Evolutionary conservation across 2,888 invertebrate species (phyloP).

Genomic region (Pachycephus smyrnensis): DNA sequence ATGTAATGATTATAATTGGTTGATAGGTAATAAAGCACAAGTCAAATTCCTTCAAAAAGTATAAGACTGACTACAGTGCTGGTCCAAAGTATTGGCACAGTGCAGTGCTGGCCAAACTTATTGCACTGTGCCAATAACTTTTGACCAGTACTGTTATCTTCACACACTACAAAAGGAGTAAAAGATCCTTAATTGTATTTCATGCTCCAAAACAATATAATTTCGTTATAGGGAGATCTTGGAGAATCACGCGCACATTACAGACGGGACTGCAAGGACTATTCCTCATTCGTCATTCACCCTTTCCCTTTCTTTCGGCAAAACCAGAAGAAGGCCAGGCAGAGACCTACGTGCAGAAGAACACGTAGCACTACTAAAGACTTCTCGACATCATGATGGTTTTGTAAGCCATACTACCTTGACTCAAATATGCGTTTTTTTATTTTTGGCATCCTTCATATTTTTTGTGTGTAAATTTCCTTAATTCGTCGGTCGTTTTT

Average conservation of each 20-base stretch:
- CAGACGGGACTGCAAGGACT: neutral
- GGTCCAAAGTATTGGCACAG: too few species aligned
- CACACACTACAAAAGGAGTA: too few species aligned
- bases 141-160: too few species aligned
- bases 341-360: neutral
- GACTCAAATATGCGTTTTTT: neutral
- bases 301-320: neutral
- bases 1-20: too few species aligned
- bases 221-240: too few species aligned
- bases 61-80: too few species aligned
- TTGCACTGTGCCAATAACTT: too few species aligned
- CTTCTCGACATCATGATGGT: neutral
- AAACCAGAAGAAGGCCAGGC: neutral
- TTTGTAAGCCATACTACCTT: neutral
- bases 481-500: neutral
- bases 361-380: neutral
- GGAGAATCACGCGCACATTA: neutral
- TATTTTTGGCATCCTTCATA: neutral
- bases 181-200: too few species aligned
- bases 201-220: too few species aligned
- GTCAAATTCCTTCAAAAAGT: too few species aligned
- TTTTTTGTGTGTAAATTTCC: neutral
- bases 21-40: neutral
- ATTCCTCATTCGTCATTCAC: neutral
- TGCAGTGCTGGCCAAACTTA: too few species aligned